phyloP scores from a whole-genome alignment of 2,888 invertebrate species.

The Parascotia fuliginaria region DNA sequence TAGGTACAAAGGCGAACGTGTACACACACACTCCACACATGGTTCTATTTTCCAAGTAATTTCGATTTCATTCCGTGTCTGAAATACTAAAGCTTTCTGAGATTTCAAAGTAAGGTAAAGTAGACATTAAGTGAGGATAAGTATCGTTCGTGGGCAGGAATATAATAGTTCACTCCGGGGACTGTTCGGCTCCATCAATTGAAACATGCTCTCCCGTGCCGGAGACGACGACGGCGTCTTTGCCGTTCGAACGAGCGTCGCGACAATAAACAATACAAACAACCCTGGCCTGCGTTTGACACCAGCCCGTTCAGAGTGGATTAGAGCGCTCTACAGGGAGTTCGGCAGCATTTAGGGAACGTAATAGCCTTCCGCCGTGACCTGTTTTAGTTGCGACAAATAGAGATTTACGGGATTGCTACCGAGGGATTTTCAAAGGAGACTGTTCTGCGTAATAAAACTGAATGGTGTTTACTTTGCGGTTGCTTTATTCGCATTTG shows the following conservation, averaged over 20 bases:
- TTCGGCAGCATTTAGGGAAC: slow-evolving; percentile 84
- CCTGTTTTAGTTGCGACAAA: slow-evolving; percentile 85
- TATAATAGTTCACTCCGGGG: slow-evolving; percentile 65
- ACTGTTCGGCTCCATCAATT: slow-evolving; percentile 72
- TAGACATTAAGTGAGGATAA: slow-evolving; percentile 64
- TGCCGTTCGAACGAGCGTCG: slow-evolving; percentile 75
- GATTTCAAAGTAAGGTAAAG: slow-evolving; percentile 51
- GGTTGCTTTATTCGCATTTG: slow-evolving; percentile 61
- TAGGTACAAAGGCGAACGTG: slow-evolving; percentile 20
- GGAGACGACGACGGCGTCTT: slow-evolving; percentile 70
- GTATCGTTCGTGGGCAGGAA: slow-evolving; percentile 62
- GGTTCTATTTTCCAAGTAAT: slow-evolving; percentile 26
- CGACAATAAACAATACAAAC: slow-evolving; percentile 86
- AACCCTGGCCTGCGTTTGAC: slow-evolving; percentile 84
- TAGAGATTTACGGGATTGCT: slow-evolving; percentile 84
- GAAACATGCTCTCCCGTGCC: slow-evolving; percentile 70
- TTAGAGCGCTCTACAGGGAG: slow-evolving; percentile 82
- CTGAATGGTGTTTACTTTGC: slow-evolving; percentile 77
- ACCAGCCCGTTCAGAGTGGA: slow-evolving; percentile 83
- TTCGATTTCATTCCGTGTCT: slow-evolving; percentile 34
- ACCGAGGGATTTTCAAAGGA: slow-evolving; percentile 71
- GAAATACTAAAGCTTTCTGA: slow-evolving; percentile 38
- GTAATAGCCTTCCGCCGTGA: slow-evolving; percentile 84
- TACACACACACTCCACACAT: not conserved
- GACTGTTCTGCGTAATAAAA: slow-evolving; percentile 75